phyloP scores from a whole-genome alignment of 2,888 invertebrate genomes.

The Galeopsomyia nigrocyanea region DNA sequence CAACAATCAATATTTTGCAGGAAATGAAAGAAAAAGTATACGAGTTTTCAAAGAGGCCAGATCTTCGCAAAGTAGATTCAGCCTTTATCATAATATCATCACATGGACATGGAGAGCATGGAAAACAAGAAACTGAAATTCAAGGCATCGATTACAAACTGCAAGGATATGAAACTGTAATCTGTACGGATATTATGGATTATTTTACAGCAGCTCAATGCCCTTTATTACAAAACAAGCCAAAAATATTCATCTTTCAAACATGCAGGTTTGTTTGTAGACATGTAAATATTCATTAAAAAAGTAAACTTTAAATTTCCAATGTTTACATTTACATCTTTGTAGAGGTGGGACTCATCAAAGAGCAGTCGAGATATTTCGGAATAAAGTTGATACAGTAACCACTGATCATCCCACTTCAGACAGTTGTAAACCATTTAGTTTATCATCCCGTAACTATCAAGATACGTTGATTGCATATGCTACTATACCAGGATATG shows the following conservation, averaged over 20 bases:
- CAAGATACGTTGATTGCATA: constrained; percentile 72
- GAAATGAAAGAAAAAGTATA: constrained; percentile 53
- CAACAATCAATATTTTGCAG: constrained; percentile 50
- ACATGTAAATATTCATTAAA: constrained; percentile 11
- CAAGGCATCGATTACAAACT: constrained; percentile 54
- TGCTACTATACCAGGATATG: constrained; percentile 71
- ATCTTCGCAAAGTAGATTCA: constrained; percentile 59
- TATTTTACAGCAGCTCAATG: constrained; percentile 70
- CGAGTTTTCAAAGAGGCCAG: constrained; percentile 55
- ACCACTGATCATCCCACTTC: constrained; percentile 26
- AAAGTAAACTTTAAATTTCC: background rate
- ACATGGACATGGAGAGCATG: constrained; percentile 58
- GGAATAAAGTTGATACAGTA: constrained; percentile 41
- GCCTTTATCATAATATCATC: constrained; percentile 63
- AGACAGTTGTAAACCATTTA: constrained; percentile 11
- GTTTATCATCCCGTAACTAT: constrained; percentile 60
- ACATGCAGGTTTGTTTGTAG: constrained; percentile 68
- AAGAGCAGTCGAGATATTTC: constrained; percentile 32
- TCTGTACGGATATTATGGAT: constrained; percentile 57
- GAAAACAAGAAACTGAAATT: constrained; percentile 56
- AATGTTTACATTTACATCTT: constrained; percentile 41
- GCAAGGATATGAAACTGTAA: constrained; percentile 50
- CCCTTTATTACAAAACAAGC: constrained; percentile 70
- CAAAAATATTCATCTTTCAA: constrained; percentile 74
- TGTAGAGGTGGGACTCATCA: constrained; percentile 48